A percentile compares a stretch with the other conserved stretches of the same genome.
Evolutionary conservation across 1,140 invertebrate genomes (phyloP).

Genomic region (Drosophila lacertosa): DNA sequence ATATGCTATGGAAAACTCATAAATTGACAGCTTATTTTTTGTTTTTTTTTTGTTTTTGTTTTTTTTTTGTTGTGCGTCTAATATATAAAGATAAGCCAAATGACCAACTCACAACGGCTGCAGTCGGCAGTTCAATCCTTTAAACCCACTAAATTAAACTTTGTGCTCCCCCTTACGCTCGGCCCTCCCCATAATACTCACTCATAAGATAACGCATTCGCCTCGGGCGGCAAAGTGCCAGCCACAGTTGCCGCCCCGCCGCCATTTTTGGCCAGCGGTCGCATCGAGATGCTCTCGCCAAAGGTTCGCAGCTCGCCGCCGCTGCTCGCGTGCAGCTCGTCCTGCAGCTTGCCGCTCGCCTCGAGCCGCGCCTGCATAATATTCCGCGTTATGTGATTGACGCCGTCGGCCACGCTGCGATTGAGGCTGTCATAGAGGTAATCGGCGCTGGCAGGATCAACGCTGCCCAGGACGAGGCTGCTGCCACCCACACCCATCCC

Average conservation of each 20-base stretch:
- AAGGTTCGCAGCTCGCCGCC: conserved; percentile 84
- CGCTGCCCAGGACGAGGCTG: conserved; percentile 56
- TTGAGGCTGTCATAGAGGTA: conserved; percentile 87
- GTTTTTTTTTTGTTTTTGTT: too few species aligned
- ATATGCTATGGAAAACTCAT: conserved; percentile 24
- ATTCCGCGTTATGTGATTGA: conserved; percentile 86
- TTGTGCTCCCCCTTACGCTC: not conserved
- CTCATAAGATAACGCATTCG: conserved; percentile 77
- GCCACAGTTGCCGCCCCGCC: conserved; percentile 46
- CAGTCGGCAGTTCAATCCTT: not conserved
- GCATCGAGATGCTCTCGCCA: conserved; percentile 91
- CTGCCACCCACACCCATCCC: conserved; percentile 67
- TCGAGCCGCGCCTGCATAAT: conserved; percentile 84
- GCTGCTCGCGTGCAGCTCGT: conserved; percentile 56
- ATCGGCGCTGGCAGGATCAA: conserved; percentile 47
- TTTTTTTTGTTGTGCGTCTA: conserved; percentile 38
- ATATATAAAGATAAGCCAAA: conserved; percentile 8
- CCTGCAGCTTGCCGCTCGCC: conserved; percentile 66
- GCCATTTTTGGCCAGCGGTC: conserved; percentile 86
- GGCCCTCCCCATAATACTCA: conserved; percentile 55
- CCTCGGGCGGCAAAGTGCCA: conserved; percentile 66
- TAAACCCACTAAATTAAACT: too few species aligned
- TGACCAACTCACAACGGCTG: conserved; percentile 2
- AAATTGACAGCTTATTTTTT: conserved; percentile 23
- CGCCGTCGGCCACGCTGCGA: conserved; percentile 86